Base-by-base conservation (phyloP, 2,888 invertebrate genomes). In the Platypus cylindrus region DNA sequence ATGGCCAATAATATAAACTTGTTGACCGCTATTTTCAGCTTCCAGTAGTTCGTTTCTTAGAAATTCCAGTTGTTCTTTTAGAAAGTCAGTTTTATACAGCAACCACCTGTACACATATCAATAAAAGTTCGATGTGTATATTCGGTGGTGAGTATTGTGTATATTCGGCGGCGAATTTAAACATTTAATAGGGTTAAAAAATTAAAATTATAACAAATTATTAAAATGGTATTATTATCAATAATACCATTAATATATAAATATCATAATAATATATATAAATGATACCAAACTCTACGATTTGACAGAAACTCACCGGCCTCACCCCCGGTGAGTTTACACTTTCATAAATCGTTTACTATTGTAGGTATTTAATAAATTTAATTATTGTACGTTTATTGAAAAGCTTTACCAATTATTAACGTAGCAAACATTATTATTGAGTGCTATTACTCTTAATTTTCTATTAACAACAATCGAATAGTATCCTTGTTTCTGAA, bases 1-100 rank as follows among this genome's bases (percentile, higher is more conserved):
- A 51, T 94, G 93, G 0, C 78, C 72, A 16, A 93, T 59, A 29
- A 94, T 78, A 52, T 91, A 90, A 0, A 93, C 93, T 52, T 46
- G 48, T 53, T 89, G 85, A 0, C 70, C 70, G 2, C 70, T 69
- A 25, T 60, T 51, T 57, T 94, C 58, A 3, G 58, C 55, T 30
- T 48, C 39, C 15, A 34, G 26, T 18, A 59, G 40, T 24, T 50
- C 48, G 4, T 47, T 37, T 17, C 79, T 71, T 24, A 94, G 58
- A 89, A 91, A 94, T 33, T 76, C 70, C 34, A 94, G 63, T 56
- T 90, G 84, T 8, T 67, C 73, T 41, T 75, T 73, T 1, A 81
- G 75, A 52, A 85, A 84, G 11, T 62, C 55, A 2, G 80, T 77
- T 47, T 84, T 48, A 29, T 52, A 54, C 3, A 57, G 34, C 22